Base-by-base conservation (phyloP, 2,888 invertebrate genomes). In the Brachylomia viminalis region DNA sequence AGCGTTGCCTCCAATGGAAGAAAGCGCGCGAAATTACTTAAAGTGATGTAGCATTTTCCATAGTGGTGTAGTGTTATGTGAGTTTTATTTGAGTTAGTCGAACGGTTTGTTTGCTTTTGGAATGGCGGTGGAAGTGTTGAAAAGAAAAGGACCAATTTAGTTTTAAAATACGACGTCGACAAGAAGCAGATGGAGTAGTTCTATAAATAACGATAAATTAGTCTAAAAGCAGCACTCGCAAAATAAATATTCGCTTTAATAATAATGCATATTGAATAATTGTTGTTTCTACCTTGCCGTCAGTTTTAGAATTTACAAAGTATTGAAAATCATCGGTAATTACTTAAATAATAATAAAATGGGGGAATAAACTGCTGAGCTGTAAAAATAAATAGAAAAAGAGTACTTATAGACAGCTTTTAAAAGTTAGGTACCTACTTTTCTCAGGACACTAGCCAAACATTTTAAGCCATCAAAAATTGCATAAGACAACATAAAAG, bases 1-100 rank as follows among this genome's bases (percentile, higher is more conserved):
- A 67, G n/a, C 11, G 33, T 11, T 89, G 79, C 80, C 82, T 81
- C 95, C 95, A 95, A 95, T 95, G 42, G 73, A 67, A 65, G 27
- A 77, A 75, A 72, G 78, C 84, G 84, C 79, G 84, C 87, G 88
- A 91, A 87, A 85, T 88, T 88, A 86, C 85, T 65, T 65, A 82
- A 78, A 83, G 84, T 88, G 88, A 87, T 83, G 81, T 86, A 84
- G 86, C 87, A 68, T 86, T 89, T 86, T 84, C 76, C 84, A 75
- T 68, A 79, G 83, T 86, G 86, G 72, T 74, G 87, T 89, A 87
- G 88, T 88, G 81, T 83, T 71, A 81, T 87, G 87, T 38, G 38
- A 38, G 38, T 90, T 72, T 86, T 88, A 85, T 89, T 82, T 86
- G 85, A 85, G 82, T 90, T 88, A 87, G 88, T 85, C 58, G 62